These are phyloP conservation scores for Panthera uncia DNA, from an alignment of 2,113 vertebrate species.

Conservation along the genomic window DNA sequence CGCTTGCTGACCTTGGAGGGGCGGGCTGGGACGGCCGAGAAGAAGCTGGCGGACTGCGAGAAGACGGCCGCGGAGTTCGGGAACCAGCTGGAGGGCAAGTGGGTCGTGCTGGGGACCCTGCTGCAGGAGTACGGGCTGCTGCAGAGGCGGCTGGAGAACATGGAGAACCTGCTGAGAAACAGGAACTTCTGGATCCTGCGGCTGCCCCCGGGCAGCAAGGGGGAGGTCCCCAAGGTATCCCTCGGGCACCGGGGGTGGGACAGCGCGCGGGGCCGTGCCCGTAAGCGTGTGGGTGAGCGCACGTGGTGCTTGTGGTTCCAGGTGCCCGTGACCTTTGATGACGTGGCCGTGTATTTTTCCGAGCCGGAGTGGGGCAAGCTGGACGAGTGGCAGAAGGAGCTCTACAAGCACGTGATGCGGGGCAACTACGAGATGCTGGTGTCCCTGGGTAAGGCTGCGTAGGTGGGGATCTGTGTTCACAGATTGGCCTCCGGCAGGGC, in stretches of 20 bases:
- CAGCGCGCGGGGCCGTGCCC: accelerated
- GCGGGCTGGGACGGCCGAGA: background rate
- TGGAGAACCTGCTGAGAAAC: conserved; percentile 72
- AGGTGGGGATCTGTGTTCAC: background rate
- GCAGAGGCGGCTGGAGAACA: conserved; percentile 48
- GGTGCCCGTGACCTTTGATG: conserved; percentile 71
- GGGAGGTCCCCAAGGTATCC: conserved; percentile 73
- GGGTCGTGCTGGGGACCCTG: no score
- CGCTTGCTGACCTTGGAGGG: conserved; percentile 70
- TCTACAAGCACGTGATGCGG: conserved; percentile 17
- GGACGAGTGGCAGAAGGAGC: conserved; percentile 61
- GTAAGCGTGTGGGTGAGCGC: background rate
- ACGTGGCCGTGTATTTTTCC: conserved; percentile 29
- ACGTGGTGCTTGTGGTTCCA: conserved; percentile 64
- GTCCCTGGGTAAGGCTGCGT: conserved; percentile 77
- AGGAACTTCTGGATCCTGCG: conserved; percentile 75
- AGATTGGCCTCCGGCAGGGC: background rate
- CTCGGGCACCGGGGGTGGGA: background rate
- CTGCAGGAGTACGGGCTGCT: no score
- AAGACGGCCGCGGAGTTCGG: no score
- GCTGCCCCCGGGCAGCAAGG: conserved; percentile 71
- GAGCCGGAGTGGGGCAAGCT: conserved; percentile 73
- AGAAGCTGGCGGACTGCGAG: conserved; percentile 51
- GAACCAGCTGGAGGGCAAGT: no score
- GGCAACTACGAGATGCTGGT: conserved; percentile 67